Evolutionary conservation across 1,140 invertebrate genomes (phyloP).

Genomic region (Argopecten irradians): DNA sequence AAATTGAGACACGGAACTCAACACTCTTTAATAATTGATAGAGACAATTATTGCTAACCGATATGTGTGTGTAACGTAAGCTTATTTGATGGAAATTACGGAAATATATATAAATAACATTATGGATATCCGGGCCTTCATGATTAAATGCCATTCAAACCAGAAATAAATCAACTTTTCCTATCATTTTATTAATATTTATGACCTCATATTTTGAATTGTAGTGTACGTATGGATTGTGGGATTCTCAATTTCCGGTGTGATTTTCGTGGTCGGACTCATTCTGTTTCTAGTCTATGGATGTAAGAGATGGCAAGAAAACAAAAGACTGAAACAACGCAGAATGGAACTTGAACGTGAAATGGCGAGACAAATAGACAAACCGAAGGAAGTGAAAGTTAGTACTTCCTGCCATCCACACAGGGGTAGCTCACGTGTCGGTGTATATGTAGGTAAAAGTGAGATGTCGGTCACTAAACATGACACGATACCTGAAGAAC

Average conservation of each 20-base stretch:
- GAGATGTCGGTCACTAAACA: neutral
- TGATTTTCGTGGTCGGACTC: neutral
- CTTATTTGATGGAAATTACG: too few relatives aligned
- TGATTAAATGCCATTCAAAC: too few relatives aligned
- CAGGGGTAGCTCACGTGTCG: neutral
- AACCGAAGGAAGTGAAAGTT: neutral
- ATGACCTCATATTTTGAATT: neutral
- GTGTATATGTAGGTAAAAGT: neutral
- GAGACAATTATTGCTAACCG: too few relatives aligned
- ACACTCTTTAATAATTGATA: too few relatives aligned
- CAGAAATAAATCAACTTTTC: too few relatives aligned
- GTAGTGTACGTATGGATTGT: neutral
- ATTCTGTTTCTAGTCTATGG: neutral
- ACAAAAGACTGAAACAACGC: neutral
- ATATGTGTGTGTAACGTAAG: too few relatives aligned
- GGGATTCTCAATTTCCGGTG: conserved; percentile 13
- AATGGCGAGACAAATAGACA: neutral
- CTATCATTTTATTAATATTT: neutral
- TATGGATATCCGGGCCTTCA: too few relatives aligned
- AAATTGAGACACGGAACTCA: too few relatives aligned
- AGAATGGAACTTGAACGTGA: neutral
- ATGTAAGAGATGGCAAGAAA: neutral
- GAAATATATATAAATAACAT: too few relatives aligned
- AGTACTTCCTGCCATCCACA: neutral
- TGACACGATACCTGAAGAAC: neutral